Conservation (phyloP, 2,113 vertebrate species). For the Pteropus alecto region DNA sequence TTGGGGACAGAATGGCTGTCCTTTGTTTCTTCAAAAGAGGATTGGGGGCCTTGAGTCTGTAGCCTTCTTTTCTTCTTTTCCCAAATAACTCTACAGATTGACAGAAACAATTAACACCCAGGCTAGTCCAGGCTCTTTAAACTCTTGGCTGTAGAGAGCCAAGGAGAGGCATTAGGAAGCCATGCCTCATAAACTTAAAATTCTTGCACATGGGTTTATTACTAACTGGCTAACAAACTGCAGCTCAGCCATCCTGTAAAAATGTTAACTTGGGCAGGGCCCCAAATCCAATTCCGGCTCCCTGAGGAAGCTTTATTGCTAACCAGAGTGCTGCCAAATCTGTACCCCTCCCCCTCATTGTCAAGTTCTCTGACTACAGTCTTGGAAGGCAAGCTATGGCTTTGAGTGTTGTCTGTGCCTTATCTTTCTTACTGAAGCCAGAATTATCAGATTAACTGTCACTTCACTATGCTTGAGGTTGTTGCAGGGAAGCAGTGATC, state of each 20-base stretch:
- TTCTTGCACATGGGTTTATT: constrained; percentile 73
- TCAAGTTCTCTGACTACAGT: constrained; percentile 37
- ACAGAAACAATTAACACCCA: constrained; percentile 75
- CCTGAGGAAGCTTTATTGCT: constrained; percentile 67
- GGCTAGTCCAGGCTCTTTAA: constrained; percentile 60
- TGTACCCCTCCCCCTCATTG: background rate
- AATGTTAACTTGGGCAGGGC: constrained; percentile 71
- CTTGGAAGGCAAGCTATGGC: background rate
- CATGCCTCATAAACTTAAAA: constrained; percentile 78
- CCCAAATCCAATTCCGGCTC: constrained; percentile 73
- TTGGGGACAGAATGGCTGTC: background rate
- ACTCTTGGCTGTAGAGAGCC: constrained; percentile 53
- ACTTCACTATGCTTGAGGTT: constrained; percentile 42
- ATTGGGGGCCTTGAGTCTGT: constrained; percentile 25
- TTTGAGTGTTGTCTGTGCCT: constrained; percentile 47
- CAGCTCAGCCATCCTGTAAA: constrained; percentile 75
- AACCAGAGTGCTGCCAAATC: constrained; percentile 50
- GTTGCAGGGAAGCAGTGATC: background rate
- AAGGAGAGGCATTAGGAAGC: constrained; percentile 67
- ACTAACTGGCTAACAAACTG: constrained; percentile 72
- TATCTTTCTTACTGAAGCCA: constrained; percentile 61
- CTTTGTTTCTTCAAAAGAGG: constrained; percentile 47
- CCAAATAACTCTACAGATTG: constrained; percentile 62
- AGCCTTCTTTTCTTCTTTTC: background rate
- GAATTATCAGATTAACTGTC: constrained; percentile 58